phyloP scores from a whole-genome alignment of 2,888 invertebrate species.

The Pogonocherus hispidulus region DNA sequence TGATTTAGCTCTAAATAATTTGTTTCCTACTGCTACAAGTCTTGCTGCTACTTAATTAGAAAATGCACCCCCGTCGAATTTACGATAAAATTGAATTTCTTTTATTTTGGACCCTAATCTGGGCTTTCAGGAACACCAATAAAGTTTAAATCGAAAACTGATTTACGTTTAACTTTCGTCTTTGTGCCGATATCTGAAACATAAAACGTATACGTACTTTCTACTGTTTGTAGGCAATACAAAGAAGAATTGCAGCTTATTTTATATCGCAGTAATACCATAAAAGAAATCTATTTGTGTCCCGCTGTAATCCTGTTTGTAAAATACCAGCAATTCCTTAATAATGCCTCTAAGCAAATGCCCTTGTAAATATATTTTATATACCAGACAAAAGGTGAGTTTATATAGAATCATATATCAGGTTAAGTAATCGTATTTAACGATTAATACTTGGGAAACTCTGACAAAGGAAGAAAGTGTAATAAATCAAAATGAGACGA shows the following conservation, averaged over 20 bases:
- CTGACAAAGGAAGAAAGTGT: neutral
- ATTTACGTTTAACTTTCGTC: conserved; percentile 26
- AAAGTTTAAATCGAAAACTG: conserved; percentile 40
- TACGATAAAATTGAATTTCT: conserved; percentile 36
- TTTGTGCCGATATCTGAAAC: conserved; percentile 12
- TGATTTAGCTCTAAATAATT: conserved; percentile 36
- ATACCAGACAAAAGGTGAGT: conserved; percentile 1
- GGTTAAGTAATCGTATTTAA: neutral
- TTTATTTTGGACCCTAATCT: conserved; percentile 37
- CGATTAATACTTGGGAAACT: conserved; percentile 9
- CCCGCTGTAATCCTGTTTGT: neutral
- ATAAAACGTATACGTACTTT: conserved; percentile 3
- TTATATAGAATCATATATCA: conserved; percentile 17
- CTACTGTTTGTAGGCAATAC: neutral
- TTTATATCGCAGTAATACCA: conserved; percentile 1
- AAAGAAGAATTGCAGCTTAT: conserved; percentile 1
- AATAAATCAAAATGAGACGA: conserved; percentile 1
- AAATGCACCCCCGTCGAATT: conserved; percentile 32
- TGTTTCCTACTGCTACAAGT: conserved; percentile 27
- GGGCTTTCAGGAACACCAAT: conserved; percentile 36
- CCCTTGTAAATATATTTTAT: neutral
- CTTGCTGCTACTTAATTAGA: conserved; percentile 36
- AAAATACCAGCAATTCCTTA: conserved; percentile 8
- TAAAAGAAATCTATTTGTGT: conserved; percentile 10
- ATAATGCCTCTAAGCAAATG: neutral